These are phyloP conservation scores for Hypercompe scribonia DNA, from an alignment of 2,888 invertebrate species.

Conservation along the genomic window DNA sequence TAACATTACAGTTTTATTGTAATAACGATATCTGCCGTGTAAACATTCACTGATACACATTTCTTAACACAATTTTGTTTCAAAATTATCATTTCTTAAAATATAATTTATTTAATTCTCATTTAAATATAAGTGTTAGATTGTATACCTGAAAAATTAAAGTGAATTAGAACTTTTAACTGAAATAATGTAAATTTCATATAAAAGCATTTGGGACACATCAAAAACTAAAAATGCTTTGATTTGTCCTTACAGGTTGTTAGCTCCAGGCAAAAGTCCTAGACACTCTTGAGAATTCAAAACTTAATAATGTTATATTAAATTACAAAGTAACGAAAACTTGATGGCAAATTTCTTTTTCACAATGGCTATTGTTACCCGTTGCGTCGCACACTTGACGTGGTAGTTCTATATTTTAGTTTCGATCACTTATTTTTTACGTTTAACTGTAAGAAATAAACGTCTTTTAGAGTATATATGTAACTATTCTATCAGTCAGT, in stretches of 20 bases:
- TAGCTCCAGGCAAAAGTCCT: slow-evolving; percentile 8
- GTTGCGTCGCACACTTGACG: slow-evolving; percentile 17
- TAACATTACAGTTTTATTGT: neutral
- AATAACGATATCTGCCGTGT: neutral
- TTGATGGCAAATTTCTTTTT: slow-evolving; percentile 24
- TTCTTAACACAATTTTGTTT: too few relatives aligned
- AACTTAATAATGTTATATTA: slow-evolving; percentile 24
- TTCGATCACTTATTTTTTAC: neutral
- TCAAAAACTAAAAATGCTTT: slow-evolving; percentile 13
- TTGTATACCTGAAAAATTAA: neutral
- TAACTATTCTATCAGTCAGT: too few relatives aligned
- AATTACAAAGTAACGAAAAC: slow-evolving; percentile 11
- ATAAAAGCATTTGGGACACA: slow-evolving; percentile 18
- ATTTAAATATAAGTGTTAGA: neutral
- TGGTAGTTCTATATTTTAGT: neutral
- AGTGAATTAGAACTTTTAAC: slow-evolving; percentile 4
- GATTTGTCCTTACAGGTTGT: slow-evolving; percentile 19
- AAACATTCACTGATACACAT: neutral
- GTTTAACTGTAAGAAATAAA: neutral
- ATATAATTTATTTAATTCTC: neutral
- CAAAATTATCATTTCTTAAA: neutral
- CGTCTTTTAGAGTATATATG: too few relatives aligned
- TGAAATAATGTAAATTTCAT: neutral
- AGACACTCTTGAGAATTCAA: slow-evolving; percentile 32
- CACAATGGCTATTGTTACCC: slow-evolving; percentile 22